Percentiles rank a stretch among this genome's conserved stretches.
These are phyloP conservation scores for Propithecus coquereli DNA, from an alignment of 2,113 vertebrate species.

Conservation along the genomic window DNA sequence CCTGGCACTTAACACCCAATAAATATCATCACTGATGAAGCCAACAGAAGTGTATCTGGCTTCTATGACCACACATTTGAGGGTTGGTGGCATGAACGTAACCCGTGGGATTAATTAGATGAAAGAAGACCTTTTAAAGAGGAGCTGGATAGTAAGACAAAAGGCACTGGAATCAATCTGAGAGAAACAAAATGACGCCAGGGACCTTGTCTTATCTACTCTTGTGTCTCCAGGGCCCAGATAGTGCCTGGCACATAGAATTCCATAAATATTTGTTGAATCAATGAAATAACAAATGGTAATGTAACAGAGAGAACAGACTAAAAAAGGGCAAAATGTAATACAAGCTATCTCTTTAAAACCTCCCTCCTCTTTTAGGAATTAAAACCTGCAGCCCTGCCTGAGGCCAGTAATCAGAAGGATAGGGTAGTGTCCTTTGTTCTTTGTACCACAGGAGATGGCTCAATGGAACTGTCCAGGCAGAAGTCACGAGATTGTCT, in stretches of 20 bases:
- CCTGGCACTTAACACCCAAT: neutral
- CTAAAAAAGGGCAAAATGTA: too few relatives aligned
- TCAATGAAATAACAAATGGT: neutral
- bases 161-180: neutral
- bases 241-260: neutral
- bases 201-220: neutral
- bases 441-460: too few relatives aligned
- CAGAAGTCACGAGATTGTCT: too few relatives aligned
- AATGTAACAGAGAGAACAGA: too few relatives aligned
- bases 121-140: slow-evolving; percentile 3
- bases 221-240: neutral
- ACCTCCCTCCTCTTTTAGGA: too few relatives aligned
- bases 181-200: neutral
- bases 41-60: neutral
- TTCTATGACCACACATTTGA: neutral
- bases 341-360: too few relatives aligned
- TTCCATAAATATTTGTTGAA: neutral
- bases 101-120: neutral
- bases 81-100: neutral
- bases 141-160: neutral
- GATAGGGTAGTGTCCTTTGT: too few relatives aligned
- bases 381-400: too few relatives aligned
- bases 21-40: neutral
- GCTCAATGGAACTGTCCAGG: too few relatives aligned
- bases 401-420: too few relatives aligned